A percentile compares a stretch with the other conserved stretches of the same genome.
Evolutionary conservation across 2,888 invertebrate genomes (phyloP).

Genomic region (Villa cingulata): DNA sequence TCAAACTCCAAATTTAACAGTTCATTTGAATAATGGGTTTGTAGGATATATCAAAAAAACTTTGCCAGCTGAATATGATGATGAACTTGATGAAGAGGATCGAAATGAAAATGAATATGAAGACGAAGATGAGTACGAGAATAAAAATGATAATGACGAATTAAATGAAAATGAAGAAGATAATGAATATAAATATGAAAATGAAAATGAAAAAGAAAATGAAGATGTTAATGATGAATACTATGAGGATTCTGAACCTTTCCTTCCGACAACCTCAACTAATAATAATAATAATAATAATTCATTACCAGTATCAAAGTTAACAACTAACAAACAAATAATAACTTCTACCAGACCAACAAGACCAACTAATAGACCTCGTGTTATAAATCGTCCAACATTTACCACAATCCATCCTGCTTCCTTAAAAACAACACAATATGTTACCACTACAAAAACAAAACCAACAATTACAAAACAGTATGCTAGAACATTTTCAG

Average conservation of each 20-base stretch:
- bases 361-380: slow-evolving; percentile 21
- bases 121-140: too few relatives aligned
- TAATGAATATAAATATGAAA: too few relatives aligned
- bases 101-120: slow-evolving; percentile 2
- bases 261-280: slow-evolving; percentile 15
- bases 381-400: slow-evolving; percentile 26
- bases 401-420: slow-evolving; percentile 27
- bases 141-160: slow-evolving; percentile 13
- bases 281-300: slow-evolving; percentile 7
- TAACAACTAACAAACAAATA: slow-evolving; percentile 2
- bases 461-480: slow-evolving; percentile 28
- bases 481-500: slow-evolving; percentile 31
- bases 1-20: slow-evolving; percentile 1
- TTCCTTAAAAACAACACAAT: slow-evolving; percentile 23
- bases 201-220: slow-evolving; percentile 7
- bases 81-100: slow-evolving; percentile 10
- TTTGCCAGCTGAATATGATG: slow-evolving; percentile 13
- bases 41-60: slow-evolving; percentile 15
- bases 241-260: slow-evolving; percentile 13
- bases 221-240: slow-evolving; percentile 8
- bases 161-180: slow-evolving; percentile 15
- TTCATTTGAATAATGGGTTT: slow-evolving; percentile 10
- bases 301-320: neutral
- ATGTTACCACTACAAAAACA: slow-evolving; percentile 28
- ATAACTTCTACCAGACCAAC: slow-evolving; percentile 11